A percentile compares a stretch with the other conserved stretches of the same genome.
Conservation (phyloP, 2,888 invertebrate genomes). For the Erpobdella octoculata region DNA sequence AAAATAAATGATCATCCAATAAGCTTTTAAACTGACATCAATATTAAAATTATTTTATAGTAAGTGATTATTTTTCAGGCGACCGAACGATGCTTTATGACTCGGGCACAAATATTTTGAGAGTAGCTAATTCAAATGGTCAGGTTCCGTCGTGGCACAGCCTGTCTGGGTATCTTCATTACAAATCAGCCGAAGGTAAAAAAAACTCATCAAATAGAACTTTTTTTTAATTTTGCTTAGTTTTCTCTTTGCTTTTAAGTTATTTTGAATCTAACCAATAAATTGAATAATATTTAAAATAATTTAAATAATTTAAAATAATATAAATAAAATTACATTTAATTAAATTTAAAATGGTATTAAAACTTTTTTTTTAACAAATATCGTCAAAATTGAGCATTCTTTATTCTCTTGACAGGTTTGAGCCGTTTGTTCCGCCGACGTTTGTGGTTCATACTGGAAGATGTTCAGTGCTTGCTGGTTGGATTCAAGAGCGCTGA, state of each 20-base stretch:
- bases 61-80: no score
- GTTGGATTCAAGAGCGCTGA: slow-evolving; percentile 47
- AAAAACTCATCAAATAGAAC: neutral
- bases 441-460: slow-evolving; percentile 50
- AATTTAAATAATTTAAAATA: neutral
- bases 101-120: neutral
- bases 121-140: neutral
- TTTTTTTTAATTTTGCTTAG: neutral
- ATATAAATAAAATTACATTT: no score
- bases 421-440: slow-evolving; percentile 46
- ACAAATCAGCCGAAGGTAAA: slow-evolving; percentile 45
- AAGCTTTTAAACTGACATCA: no score
- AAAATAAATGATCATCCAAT: no score
- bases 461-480: slow-evolving; percentile 48
- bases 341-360: no score
- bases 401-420: slow-evolving; percentile 39
- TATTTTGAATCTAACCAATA: neutral
- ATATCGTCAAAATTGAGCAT: no score
- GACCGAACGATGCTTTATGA: no score
- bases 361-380: no score
- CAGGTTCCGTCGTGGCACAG: slow-evolving; percentile 44
- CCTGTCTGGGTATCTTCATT: slow-evolving; percentile 46
- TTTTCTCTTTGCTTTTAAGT: neutral
- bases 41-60: no score
- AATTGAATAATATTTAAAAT: neutral